Base-by-base conservation (phyloP, 2,888 invertebrate genomes). In the Troilus luridus region DNA sequence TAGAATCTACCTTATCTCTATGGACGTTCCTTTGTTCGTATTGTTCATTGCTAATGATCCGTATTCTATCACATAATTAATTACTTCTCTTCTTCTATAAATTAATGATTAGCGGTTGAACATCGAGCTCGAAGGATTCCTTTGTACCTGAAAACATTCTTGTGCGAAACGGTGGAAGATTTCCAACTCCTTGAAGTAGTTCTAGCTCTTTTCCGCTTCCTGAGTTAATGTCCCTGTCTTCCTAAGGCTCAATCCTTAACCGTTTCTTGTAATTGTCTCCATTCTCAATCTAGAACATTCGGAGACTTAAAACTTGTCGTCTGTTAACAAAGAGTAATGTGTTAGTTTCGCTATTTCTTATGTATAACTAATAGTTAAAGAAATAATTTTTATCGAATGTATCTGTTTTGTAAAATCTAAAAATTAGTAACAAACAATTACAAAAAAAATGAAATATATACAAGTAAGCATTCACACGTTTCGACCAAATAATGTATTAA, bases 241-340 rank as follows among this genome's bases (percentile, higher is more conserved):
- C 17, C 72, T 77, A 19, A 77, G 41, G 72, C 72, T 77, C 72
- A 41, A 77, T 27, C 72, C 72, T 41, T 19, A 27, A 77, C 72
- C 27, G 72, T 77, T 77, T 41, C 41, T 7, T 17, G 72, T 77
- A 77, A 77, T 77, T 77, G 72, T 77, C 41, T 77, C 72, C 41
- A 27, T 41, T 77, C 41, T 41, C 72, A 77, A 41, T 41, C 27
- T 77, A 77, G 72, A 41, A 77, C 27, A 77, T 17, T 19, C 8
- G 41, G 41, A 19, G 72, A 41, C 41, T 77, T 77, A 19, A 0
- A 14, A 24, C 10, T 24, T 3, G 3, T 67, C 11, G n/a, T 67
- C n/a, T 67, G 3, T 24, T 2, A 8, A 41, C 72, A 21, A 8
- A 17, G 17, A 77, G 72, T 41, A 17, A 41, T 41, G 7, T 41